Evolutionary conservation across 1,140 invertebrate genomes (phyloP).

Genomic region (Pseudomyrmex sp.): DNA sequence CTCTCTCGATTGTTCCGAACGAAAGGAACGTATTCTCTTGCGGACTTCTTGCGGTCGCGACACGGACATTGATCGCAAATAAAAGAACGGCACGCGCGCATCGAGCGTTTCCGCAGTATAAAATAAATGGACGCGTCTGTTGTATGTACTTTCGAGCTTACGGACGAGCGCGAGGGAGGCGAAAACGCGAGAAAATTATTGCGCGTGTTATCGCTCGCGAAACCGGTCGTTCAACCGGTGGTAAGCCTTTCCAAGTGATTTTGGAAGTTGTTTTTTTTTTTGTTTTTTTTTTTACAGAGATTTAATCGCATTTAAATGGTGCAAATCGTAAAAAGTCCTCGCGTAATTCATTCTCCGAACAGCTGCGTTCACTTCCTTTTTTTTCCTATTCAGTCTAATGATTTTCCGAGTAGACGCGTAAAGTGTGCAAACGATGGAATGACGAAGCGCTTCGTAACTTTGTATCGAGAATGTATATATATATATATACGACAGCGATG

Average conservation of each 20-base stretch:
- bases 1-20: slow-evolving; percentile 37
- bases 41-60: slow-evolving; percentile 17
- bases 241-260: slow-evolving; percentile 4
- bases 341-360: background rate
- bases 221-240: slow-evolving; percentile 38
- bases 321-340: slow-evolving; percentile 37
- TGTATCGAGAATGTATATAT: background rate
- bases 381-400: slow-evolving; percentile 4
- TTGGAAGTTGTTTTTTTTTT: background rate
- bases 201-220: background rate
- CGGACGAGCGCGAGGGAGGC: background rate
- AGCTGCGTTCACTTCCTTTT: background rate
- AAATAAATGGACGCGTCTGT: slow-evolving; percentile 12
- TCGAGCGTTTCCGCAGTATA: slow-evolving; percentile 3
- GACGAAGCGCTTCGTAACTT: background rate
- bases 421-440: background rate
- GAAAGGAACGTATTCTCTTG: slow-evolving; percentile 30
- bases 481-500: background rate
- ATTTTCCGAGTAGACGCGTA: background rate
- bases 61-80: slow-evolving; percentile 30
- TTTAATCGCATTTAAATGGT: slow-evolving; percentile 17
- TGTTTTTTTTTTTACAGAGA: background rate
- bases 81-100: slow-evolving; percentile 16
- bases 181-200: slow-evolving; percentile 18
- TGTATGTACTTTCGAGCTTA: slow-evolving; percentile 7